phyloP scores from a whole-genome alignment of 92 coral and sea anemone species.

The Desmophyllum pertusum region DNA sequence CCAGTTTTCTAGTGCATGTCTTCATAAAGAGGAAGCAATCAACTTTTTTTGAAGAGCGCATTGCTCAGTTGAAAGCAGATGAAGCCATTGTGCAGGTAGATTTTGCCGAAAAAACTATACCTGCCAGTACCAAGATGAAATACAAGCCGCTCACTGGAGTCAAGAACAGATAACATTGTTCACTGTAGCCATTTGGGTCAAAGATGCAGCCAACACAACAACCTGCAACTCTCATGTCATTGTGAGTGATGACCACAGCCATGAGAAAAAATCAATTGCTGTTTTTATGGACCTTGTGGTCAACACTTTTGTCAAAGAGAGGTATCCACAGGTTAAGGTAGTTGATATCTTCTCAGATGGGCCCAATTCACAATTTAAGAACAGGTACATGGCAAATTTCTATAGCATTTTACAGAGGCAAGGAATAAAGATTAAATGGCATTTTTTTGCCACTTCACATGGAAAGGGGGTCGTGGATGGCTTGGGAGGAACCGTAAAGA shows the following conservation, averaged over 20 bases:
- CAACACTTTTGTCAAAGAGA: slow-evolving; percentile 36
- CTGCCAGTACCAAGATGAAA: slow-evolving; percentile 46
- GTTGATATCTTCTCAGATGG: slow-evolving; percentile 67
- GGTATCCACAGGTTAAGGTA: slow-evolving; percentile 27
- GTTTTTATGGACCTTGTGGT: slow-evolving; percentile 55
- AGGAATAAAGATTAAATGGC: slow-evolving; percentile 40
- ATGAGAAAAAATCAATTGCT: slow-evolving; percentile 58
- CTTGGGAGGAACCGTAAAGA: slow-evolving; percentile 62
- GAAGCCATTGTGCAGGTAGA: slow-evolving; percentile 57
- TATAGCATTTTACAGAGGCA: slow-evolving; percentile 29
- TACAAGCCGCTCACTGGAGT: slow-evolving; percentile 58
- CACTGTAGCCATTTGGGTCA: slow-evolving; percentile 58
- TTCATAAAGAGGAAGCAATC: slow-evolving; percentile 56
- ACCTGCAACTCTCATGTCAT: slow-evolving; percentile 44
- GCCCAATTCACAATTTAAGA: slow-evolving; percentile 66
- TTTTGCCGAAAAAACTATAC: slow-evolving; percentile 50
- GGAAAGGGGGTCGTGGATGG: slow-evolving; percentile 70
- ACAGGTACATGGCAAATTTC: slow-evolving; percentile 53
- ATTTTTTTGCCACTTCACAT: slow-evolving; percentile 62
- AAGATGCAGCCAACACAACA: slow-evolving; percentile 33
- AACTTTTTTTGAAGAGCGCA: slow-evolving; percentile 43
- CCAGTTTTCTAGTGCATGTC: slow-evolving; percentile 51
- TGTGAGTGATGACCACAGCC: slow-evolving; percentile 52
- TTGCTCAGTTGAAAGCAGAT: slow-evolving; percentile 19
- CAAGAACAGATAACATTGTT: slow-evolving; percentile 48